Conservation (phyloP, 2,113 vertebrate genomes). For the Phalacrocorax aristotelis region DNA sequence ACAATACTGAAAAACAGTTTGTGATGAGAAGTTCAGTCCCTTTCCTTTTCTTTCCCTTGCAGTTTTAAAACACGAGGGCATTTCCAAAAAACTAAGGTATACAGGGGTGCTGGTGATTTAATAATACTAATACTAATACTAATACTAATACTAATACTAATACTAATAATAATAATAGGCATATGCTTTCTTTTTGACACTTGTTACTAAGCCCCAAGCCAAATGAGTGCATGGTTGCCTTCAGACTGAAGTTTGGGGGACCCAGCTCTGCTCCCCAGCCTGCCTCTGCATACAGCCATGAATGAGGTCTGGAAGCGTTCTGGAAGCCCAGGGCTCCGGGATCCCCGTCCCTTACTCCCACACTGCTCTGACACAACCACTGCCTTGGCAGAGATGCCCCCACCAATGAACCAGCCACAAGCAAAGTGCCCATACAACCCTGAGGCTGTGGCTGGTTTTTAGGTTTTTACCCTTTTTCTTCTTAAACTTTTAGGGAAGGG, state of each 20-base stretch:
- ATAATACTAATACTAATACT: no score
- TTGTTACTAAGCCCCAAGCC: not conserved
- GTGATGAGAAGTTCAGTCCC: fast-evolving
- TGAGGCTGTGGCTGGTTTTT: not conserved
- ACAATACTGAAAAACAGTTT: not conserved
- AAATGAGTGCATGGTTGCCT: not conserved
- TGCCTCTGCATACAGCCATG: not conserved
- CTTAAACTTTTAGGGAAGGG: not conserved
- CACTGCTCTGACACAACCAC: not conserved
- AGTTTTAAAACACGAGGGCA: not conserved
- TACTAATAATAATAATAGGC: not conserved
- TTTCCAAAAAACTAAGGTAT: not conserved
- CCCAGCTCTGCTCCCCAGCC: not conserved
- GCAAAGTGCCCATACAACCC: not conserved
- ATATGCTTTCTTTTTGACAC: not conserved
- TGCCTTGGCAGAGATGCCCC: not conserved
- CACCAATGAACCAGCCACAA: not conserved
- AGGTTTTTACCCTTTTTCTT: not conserved
- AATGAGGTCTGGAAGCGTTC: not conserved
- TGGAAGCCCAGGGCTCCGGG: not conserved
- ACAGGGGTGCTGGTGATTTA: not conserved
- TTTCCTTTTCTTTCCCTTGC: not conserved
- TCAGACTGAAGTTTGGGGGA: not conserved
- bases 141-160: not conserved
- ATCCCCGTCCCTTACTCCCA: not conserved